Evolutionary conservation across 2,113 vertebrate species (phyloP), one percentile per base, ranked within the genome.

Genomic region (Rynchops niger): DNA sequence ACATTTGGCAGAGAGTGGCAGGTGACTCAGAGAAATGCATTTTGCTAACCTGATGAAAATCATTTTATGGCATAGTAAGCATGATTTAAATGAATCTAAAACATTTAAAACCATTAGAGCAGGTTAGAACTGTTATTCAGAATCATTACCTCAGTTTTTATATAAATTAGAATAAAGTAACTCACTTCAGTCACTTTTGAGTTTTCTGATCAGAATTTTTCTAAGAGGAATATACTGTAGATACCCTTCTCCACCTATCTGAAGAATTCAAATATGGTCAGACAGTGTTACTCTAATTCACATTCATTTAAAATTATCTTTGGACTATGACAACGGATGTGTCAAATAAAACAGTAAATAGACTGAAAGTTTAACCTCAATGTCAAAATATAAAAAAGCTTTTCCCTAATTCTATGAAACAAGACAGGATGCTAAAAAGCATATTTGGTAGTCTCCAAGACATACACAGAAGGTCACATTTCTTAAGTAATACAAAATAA

Each of bases 21-120:
- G 73, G 17, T 95, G 81, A 96, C n/a, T 74, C 55, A 74, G 69
- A 85, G 65, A 95, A 89, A 89, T 42, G 19, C 50, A 49, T 91
- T 95, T 86, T 78, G 19, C 50, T 83, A 93, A 88, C 26, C 9
- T 45, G 63, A 86, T 38, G 53, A 94, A 86, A 94, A 96, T 74
- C 7, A 62, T 78, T 86, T 89, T 84, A 86, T 71, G 65, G 50
- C 77, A 86, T 49, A 67, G 47, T 50, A 91, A 91, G 59, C 63
- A 62, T 71, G 45, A 74, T n/a, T 78, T 90, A 56, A 73, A 83
- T 78, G 2, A 77, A 21, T 43, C 29, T 66, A 47, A 88, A 86
- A 61, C 36, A 86, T 63, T 86, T 73, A 17, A 88, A 92, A 83
- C 6, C 42, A 83, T 36, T 84, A 84, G 13, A 91, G 55, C 26